A percentile compares a stretch with the other conserved stretches of the same genome.
phyloP scores from a whole-genome alignment of 2,113 vertebrate genomes.

The Upupa epops region DNA sequence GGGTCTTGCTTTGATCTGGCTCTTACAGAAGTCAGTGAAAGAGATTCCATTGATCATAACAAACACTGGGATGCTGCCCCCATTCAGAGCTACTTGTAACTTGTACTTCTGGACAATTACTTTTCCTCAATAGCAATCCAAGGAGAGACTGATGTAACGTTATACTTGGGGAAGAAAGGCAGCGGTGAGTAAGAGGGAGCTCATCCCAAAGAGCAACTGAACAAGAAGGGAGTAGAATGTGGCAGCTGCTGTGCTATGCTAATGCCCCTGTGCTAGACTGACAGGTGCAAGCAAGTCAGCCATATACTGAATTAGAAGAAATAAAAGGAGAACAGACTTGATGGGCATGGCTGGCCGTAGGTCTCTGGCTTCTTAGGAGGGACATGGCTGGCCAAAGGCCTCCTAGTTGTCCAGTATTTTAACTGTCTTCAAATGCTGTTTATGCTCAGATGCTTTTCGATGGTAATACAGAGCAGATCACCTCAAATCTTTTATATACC shows the following conservation, averaged over 20 bases:
- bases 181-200: background rate
- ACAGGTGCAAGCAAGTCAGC: conserved; percentile 2
- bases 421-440: conserved; percentile 23
- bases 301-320: background rate
- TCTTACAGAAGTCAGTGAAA: conserved; percentile 28
- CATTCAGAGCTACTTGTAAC: conserved; percentile 3
- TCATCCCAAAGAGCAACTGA: background rate
- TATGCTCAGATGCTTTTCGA: background rate
- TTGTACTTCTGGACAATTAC: conserved; percentile 39
- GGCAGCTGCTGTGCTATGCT: background rate
- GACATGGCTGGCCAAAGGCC: background rate
- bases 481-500: background rate
- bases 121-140: conserved; percentile 32
- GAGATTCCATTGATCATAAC: background rate
- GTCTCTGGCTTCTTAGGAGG: no score
- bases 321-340: background rate
- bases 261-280: background rate
- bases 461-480: background rate
- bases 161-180: background rate
- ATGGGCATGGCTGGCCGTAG: background rate
- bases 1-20: conserved; percentile 39
- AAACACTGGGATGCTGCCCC: background rate
- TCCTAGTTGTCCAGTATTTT: background rate
- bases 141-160: conserved; percentile 6
- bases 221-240: conserved; percentile 3